A percentile compares a stretch with the other conserved stretches of the same genome.
phyloP scores from a whole-genome alignment of 2,888 invertebrate species.

The Esperia sulphurella region DNA sequence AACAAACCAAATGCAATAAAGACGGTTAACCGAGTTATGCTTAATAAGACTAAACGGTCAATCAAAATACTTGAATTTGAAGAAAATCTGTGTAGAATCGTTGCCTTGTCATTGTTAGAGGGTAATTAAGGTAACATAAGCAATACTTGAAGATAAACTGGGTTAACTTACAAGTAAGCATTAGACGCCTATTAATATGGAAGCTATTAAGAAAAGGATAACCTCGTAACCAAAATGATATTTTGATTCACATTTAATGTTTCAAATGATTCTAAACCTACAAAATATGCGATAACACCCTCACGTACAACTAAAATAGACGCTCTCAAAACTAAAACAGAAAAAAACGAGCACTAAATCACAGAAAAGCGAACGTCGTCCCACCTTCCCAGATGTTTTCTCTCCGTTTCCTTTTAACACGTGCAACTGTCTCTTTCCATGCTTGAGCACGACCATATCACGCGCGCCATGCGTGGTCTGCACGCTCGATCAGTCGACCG shows the following conservation, averaged over 20 bases:
- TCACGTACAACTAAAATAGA: slow-evolving; percentile 3
- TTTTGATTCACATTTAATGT: background rate
- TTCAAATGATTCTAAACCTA: background rate
- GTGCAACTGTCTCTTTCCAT: slow-evolving; percentile 23
- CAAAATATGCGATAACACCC: background rate
- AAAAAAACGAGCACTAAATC: slow-evolving; percentile 16
- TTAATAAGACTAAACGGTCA: too few species aligned
- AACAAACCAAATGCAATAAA: too few species aligned
- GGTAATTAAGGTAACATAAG: too few species aligned
- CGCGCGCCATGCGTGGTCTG: slow-evolving; percentile 33
- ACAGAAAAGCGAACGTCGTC: slow-evolving; percentile 20
- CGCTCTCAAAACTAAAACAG: slow-evolving; percentile 8
- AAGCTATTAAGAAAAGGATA: too few species aligned
- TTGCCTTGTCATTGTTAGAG: too few species aligned
- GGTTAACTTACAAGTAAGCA: too few species aligned
- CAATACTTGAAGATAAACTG: too few species aligned
- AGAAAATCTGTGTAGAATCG: too few species aligned
- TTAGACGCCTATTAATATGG: too few species aligned
- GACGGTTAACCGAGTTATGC: too few species aligned
- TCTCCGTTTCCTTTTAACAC: slow-evolving; percentile 31
- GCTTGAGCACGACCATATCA: slow-evolving; percentile 28
- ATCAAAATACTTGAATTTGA: too few species aligned
- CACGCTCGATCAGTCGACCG: slow-evolving; percentile 25
- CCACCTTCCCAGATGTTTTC: slow-evolving; percentile 46
- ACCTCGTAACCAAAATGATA: too few species aligned